Conservation (phyloP, 2,113 vertebrate species). For the Dendrocopos noguchii region DNA sequence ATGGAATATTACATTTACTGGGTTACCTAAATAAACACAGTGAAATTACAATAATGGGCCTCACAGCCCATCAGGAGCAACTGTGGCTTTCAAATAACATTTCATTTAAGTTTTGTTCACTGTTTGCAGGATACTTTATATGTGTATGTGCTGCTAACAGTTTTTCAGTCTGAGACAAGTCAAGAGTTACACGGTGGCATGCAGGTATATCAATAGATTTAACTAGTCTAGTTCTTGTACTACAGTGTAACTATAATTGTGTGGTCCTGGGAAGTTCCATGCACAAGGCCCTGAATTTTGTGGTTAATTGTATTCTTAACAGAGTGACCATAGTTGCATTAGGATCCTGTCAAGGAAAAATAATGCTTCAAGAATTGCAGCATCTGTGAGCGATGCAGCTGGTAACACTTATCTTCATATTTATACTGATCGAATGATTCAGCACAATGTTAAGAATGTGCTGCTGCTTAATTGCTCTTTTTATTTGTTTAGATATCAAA, state of each 20-base stretch:
- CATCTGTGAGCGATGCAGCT: background rate
- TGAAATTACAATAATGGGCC: background rate
- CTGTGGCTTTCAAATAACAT: background rate
- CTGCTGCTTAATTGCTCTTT: background rate
- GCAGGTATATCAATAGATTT: background rate
- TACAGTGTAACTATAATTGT: background rate
- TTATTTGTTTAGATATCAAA: background rate
- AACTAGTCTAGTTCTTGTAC: background rate
- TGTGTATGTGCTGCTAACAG: background rate
- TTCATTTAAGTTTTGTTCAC: background rate
- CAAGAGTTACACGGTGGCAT: rapidly evolving
- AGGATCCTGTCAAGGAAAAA: background rate
- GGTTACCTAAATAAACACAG: background rate
- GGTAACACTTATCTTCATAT: background rate
- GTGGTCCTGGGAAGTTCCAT: background rate
- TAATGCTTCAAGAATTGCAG: background rate
- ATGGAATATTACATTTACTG: background rate
- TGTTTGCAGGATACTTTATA: background rate
- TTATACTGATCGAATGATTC: background rate
- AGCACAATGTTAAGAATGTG: background rate
- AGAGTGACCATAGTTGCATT: background rate
- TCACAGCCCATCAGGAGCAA: background rate
- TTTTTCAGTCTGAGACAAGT: background rate
- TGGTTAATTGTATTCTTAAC: background rate
- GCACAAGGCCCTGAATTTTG: background rate